Evolutionary conservation across 30 jellyfish, hydroid and myxozoan species (phyloP).

Genomic region (Aurelia sp.): DNA sequence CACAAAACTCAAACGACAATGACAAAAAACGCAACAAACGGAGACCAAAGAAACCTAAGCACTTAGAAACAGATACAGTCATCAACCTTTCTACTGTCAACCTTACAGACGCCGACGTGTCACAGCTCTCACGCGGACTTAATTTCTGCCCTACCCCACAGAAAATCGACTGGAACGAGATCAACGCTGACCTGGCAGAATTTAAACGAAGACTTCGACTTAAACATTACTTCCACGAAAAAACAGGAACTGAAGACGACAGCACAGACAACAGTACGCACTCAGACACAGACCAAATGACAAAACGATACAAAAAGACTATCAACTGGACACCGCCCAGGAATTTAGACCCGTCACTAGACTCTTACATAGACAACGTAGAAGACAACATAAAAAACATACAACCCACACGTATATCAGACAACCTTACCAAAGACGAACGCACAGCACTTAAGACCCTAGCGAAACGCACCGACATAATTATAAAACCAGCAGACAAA

Average conservation of each 20-base stretch:
- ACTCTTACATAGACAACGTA: no score
- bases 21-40: no score
- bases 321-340: neutral
- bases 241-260: neutral
- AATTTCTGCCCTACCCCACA: conserved; percentile 6
- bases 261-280: no score
- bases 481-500: no score
- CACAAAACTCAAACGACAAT: no score
- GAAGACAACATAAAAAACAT: no score
- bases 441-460: no score
- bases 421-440: neutral
- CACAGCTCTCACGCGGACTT: no score
- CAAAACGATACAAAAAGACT: neutral
- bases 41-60: neutral
- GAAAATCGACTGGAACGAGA: neutral
- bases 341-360: neutral
- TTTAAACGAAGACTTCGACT: neutral
- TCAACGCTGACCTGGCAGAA: neutral
- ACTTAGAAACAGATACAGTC: no score
- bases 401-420: neutral
- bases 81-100: no score
- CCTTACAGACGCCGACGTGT: no score
- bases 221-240: neutral
- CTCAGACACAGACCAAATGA: neutral
- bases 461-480: no score